A percentile compares a stretch with the other conserved stretches of the same genome.
Conservation (phyloP, 2,888 invertebrate species). For the Falcaria lacertinaria region DNA sequence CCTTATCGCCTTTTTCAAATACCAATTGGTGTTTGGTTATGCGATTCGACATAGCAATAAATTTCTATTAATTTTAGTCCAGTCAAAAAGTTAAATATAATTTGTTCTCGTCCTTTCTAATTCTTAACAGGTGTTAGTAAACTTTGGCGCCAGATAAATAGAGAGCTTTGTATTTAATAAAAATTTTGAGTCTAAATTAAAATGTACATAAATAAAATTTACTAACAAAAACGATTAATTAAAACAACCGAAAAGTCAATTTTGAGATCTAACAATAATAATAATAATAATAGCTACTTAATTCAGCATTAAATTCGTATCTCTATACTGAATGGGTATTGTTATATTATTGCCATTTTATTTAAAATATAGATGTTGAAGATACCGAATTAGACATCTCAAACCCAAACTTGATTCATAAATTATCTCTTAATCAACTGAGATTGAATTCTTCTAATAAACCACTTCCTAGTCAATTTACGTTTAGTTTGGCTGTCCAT, state of each 20-base stretch:
- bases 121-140: not conserved
- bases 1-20: not conserved
- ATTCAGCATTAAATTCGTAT: too few relatives aligned
- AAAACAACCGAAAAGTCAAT: not conserved
- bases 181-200: not conserved
- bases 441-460: too few relatives aligned
- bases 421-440: too few relatives aligned
- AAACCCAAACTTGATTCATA: too few relatives aligned
- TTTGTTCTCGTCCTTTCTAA: not conserved
- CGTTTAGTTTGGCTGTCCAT: too few relatives aligned
- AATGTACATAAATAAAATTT: not conserved
- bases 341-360: too few relatives aligned
- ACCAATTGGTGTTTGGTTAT: not conserved
- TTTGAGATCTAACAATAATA: not conserved
- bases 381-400: too few relatives aligned
- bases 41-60: conserved; percentile 2
- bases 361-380: too few relatives aligned
- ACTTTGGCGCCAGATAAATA: conserved; percentile 3
- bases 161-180: conserved; percentile 3
- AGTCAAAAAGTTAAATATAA: conserved; percentile 3
- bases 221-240: too few relatives aligned
- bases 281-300: too few relatives aligned
- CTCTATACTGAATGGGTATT: too few relatives aligned
- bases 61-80: conserved; percentile 4
- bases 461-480: too few relatives aligned